phyloP scores from a whole-genome alignment of 2,888 invertebrate species.

The Drepanosiphum platanoidis region DNA sequence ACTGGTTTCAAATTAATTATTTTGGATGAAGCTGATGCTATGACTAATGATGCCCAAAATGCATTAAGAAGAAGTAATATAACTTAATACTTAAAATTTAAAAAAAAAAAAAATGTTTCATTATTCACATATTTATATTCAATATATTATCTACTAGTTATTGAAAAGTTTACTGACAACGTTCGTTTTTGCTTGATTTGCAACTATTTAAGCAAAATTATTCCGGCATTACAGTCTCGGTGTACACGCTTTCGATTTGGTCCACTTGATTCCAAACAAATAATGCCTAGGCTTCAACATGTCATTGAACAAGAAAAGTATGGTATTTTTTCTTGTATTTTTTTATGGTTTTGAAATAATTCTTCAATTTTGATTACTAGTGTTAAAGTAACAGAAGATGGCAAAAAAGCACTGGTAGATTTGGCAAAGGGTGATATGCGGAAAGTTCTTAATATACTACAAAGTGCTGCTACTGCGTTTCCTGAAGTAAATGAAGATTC shows the following conservation, averaged over 20 bases:
- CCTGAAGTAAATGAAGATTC: conserved; percentile 87
- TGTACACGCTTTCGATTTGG: conserved; percentile 97
- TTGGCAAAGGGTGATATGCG: conserved; percentile 98
- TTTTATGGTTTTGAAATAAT: conserved; percentile 5
- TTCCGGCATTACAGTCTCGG: conserved; percentile 97
- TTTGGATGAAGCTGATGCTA: conserved; percentile 98
- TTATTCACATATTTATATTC: conserved; percentile 19
- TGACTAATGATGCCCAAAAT: conserved; percentile 99
- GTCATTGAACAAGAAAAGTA: conserved; percentile 87
- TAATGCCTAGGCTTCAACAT: conserved; percentile 86
- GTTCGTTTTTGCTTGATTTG: conserved; percentile 98
- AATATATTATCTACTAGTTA: conserved; percentile 75
- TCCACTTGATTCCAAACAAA: conserved; percentile 85
- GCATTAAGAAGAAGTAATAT: conserved; percentile 88
- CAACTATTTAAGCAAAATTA: conserved; percentile 98
- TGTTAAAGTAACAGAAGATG: conserved; percentile 86
- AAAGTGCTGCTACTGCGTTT: conserved; percentile 95
- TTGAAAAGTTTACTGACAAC: conserved; percentile 99
- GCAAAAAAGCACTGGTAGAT: conserved; percentile 86
- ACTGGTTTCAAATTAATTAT: conserved; percentile 95
- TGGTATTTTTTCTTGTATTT: conserved; percentile 65
- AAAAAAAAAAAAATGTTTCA: background rate
- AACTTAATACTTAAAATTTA: background rate
- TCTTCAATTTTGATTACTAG: conserved; percentile 69
- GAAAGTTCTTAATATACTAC: conserved; percentile 93